Percentiles rank a stretch among this genome's conserved stretches.
Evolutionary conservation across 2,113 vertebrate species (phyloP).

Genomic region (Notiomystis cincta): DNA sequence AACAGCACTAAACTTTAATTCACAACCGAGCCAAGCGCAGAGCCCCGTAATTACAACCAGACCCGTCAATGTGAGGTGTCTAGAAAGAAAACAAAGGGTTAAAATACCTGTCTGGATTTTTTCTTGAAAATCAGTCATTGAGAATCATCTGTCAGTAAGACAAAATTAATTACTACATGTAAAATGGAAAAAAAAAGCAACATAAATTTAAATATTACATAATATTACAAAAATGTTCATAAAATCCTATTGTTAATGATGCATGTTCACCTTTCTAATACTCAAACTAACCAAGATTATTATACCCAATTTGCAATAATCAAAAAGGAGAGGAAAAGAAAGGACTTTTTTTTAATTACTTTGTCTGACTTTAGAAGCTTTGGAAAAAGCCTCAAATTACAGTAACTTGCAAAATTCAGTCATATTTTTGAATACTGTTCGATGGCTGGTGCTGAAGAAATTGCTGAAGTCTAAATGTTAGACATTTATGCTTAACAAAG

Average conservation of each 20-base stretch:
- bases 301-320: not conserved
- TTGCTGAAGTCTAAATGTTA: not conserved
- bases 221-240: constrained; percentile 50
- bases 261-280: constrained; percentile 14
- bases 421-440: not conserved
- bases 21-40: not conserved
- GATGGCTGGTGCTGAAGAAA: not conserved
- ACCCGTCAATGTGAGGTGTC: not conserved
- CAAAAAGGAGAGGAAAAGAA: not conserved
- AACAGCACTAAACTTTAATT: not conserved
- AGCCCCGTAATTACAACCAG: constrained; percentile 2
- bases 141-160: constrained; percentile 77
- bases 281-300: not conserved
- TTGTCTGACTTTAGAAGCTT: not conserved
- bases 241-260: constrained; percentile 36
- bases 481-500: not conserved
- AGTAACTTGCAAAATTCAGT: constrained; percentile 73
- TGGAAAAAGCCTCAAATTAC: constrained; percentile 12
- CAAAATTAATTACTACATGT: constrained; percentile 73
- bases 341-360: not conserved
- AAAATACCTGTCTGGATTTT: constrained; percentile 71
- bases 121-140: constrained; percentile 71
- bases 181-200: constrained; percentile 35
- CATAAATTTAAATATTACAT: constrained; percentile 62
- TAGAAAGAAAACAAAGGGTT: constrained; percentile 58